Base-by-base conservation (phyloP, 1,140 invertebrate species). In the Drosophila persimilis region DNA sequence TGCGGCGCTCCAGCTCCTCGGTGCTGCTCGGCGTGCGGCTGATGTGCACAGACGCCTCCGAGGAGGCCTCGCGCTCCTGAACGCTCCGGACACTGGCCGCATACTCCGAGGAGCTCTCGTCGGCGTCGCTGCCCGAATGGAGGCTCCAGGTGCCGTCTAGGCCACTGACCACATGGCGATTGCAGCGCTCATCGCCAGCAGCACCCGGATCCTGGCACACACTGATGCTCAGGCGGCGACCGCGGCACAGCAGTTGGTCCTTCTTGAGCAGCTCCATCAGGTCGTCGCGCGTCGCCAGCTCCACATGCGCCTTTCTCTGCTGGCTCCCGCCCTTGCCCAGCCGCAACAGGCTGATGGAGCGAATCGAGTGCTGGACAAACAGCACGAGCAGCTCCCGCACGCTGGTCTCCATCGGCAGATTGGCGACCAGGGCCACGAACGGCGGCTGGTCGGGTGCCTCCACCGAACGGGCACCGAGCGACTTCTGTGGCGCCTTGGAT, bases 381-480 rank as follows among this genome's bases (percentile, higher is more conserved):
- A 73, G 48, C 13, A 45, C 22, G 0, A 8, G 1, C 5, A 75
- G 26, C 41, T 74, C 71, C 26, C 31, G 6, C n/a, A 66, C 72
- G 6, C 41, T 44, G 29, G 55, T 57, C 31, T 75, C 71, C 48
- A 75, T 58, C 3, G 72, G 72, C 50, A 75, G 41, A 8, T 75
- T 75, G 17, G 61, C 59, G 1, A 73, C 45, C 44, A 48, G 8
- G 2, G 71, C 72, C 35, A 66, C 44, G 47, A 22, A 75, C 3
- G 72, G 72, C 6, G 70, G 61, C 0, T 22, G 5, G 4, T 0
- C 29, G 0, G 72, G 48, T 6, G 65, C 60, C 24, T 59, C 53
- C 31, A 0, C 9, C 35, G 35, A 9, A 13, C 3, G 11, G 13
- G 4, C 35, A 17, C 0, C 17, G 17, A 17, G 17, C 3, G 35